Conservation (phyloP, 2,888 invertebrate species). For the Platerodrilus igneus region DNA sequence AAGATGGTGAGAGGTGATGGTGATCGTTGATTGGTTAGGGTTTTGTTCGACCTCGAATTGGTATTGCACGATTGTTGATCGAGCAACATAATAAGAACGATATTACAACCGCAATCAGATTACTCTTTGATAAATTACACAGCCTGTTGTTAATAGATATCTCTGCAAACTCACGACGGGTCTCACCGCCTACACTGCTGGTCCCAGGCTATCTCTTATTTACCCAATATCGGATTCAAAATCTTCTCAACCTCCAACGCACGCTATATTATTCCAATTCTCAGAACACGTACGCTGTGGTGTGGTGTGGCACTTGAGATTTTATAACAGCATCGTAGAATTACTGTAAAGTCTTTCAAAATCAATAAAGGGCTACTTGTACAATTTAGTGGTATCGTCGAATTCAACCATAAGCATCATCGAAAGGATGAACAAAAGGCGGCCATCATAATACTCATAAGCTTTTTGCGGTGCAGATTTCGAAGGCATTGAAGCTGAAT, state of each 20-base stretch:
- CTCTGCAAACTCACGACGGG: conserved; percentile 40
- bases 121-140: conserved; percentile 45
- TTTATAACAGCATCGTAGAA: too few relatives aligned
- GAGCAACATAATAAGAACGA: conserved; percentile 39
- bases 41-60: conserved; percentile 35
- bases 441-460: conserved; percentile 33
- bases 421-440: conserved; percentile 34
- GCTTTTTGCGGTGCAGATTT: conserved; percentile 39
- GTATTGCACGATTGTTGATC: conserved; percentile 41
- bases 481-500: conserved; percentile 38
- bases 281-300: too few relatives aligned
- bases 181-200: conserved; percentile 23
- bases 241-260: conserved; percentile 21
- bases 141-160: conserved; percentile 44
- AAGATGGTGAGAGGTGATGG: conserved; percentile 21
- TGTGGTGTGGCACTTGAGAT: too few relatives aligned
- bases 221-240: conserved; percentile 28
- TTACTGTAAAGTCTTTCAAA: conserved; percentile 7
- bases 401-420: conserved; percentile 20
- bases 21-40: conserved; percentile 24
- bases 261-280: conserved; percentile 15
- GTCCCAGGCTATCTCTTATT: conserved; percentile 22
- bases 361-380: conserved; percentile 17
- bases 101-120: conserved; percentile 42
- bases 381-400: conserved; percentile 19